Evolutionary conservation across 2,797 vertebrate genomes (phyloP), one percentile per base, ranked within the genome.

Genomic region (Brotula barbata): DNA sequence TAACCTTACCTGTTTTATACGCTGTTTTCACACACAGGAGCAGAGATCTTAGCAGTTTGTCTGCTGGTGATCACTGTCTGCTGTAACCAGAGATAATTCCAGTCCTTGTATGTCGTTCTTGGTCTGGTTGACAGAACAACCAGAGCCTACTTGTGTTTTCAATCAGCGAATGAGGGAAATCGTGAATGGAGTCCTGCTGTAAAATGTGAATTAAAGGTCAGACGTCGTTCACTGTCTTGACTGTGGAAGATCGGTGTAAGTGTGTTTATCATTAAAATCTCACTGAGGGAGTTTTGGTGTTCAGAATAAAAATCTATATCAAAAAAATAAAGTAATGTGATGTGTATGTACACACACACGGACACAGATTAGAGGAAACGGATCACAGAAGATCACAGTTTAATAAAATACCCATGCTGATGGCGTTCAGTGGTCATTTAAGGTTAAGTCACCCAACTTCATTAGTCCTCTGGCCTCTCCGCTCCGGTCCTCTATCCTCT

Each of bases 121-220:
- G 41, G 19, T 22, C 48, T 64, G 53, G 43, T 25, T 53, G 50
- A 50, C 59, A 4, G 4, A 20, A 58, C 64, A 73, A 78, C 64
- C 34, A 6, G 73, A 81, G 48, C 49, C 66, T 78, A 85, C 84
- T 82, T 80, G 55, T 70, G 66, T 67, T 72, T 68, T 73, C 63
- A 70, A 71, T 61, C 19, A 49, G 37, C n/a, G 43, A 75, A 68
- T 22, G 36, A 50, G 22, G 22, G 42, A 52, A 59, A 46, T 56
- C 60, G 51, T 47, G 56, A 74, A 53, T 59, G 49, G 64, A 45
- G 14, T 70, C 47, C 53, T 52, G 51, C 52, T 60, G 54, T 59
- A 56, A 44, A 69, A 72, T 72, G 54, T 77, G 68, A 46, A 66
- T 74, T 55, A 76, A 65, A 64, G 60, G 48, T 31, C 21, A 41